These are phyloP conservation scores for Belgica antarctica DNA, from an alignment of 2,888 invertebrate genomes.

Conservation along the genomic window DNA sequence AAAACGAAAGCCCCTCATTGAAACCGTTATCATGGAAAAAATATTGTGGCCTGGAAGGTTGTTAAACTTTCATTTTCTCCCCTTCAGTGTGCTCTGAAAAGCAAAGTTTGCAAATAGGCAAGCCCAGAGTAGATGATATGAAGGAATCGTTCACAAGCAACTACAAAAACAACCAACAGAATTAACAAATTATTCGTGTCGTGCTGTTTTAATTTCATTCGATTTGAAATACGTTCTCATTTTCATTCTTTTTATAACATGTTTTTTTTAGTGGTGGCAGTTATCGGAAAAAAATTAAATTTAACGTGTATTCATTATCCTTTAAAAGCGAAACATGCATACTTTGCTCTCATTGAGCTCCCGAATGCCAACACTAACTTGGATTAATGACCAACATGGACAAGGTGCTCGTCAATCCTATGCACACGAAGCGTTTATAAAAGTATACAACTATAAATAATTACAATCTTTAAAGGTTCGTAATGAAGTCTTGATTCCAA, in stretches of 20 bases:
- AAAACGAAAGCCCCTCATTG: neutral
- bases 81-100: no score
- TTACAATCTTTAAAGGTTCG: no score
- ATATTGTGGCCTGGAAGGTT: neutral
- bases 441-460: no score
- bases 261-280: neutral
- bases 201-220: neutral
- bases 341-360: neutral
- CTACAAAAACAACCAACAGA: no score
- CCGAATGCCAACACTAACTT: no score
- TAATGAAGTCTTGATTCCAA: no score
- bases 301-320: neutral
- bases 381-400: no score
- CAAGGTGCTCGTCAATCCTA: no score
- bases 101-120: no score
- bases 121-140: no score
- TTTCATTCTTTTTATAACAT: neutral
- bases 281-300: slow-evolving; percentile 11
- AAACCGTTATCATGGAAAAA: neutral
- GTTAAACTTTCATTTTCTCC: no score
- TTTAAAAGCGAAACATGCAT: slow-evolving; percentile 11
- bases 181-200: neutral
- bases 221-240: neutral
- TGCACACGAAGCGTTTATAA: no score
- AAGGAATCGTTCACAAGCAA: neutral